Evolutionary conservation across 2,888 invertebrate genomes (phyloP).

Genomic region (Strigamia transsilvanica): DNA sequence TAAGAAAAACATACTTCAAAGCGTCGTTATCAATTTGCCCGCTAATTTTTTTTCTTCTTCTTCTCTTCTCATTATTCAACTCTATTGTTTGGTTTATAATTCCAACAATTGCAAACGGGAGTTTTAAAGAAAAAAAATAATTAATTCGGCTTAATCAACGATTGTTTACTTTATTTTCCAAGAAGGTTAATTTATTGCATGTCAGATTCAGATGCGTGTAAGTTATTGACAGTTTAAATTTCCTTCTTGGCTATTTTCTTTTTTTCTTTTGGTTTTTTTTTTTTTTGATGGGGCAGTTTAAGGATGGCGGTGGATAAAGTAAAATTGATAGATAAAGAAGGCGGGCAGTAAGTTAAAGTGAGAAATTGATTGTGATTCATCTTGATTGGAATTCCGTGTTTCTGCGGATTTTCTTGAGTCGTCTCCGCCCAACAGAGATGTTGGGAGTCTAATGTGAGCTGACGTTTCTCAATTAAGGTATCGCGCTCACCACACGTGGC

Average conservation of each 20-base stretch:
- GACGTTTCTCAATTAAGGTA: conserved; percentile 49
- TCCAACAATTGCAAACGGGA: background rate
- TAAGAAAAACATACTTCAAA: conserved; percentile 47
- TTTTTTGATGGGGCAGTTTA: background rate
- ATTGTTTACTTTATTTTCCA: background rate
- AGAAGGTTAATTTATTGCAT: background rate
- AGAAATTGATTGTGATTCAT: conserved; percentile 43
- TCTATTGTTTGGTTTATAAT: conserved; percentile 22
- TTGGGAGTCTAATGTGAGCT: conserved; percentile 36
- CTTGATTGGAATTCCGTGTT: conserved; percentile 39
- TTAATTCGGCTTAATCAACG: background rate
- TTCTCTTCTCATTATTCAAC: conserved; percentile 5
- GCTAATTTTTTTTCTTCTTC: conserved; percentile 23
- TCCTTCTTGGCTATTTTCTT: background rate
- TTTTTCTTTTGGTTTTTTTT: background rate
- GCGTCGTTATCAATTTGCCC: conserved; percentile 43
- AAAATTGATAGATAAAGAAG: background rate
- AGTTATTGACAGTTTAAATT: conserved; percentile 1
- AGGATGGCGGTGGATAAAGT: background rate
- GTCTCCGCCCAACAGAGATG: conserved; percentile 45
- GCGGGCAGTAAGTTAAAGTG: background rate
- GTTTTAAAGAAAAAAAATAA: background rate
- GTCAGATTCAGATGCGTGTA: background rate
- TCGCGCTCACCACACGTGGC: conserved; percentile 49
- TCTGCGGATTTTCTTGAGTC: conserved; percentile 36